Percentiles rank a stretch among this genome's conserved stretches.
phyloP scores from a whole-genome alignment of 2,888 invertebrate species.

The Sympetrum striolatum region DNA sequence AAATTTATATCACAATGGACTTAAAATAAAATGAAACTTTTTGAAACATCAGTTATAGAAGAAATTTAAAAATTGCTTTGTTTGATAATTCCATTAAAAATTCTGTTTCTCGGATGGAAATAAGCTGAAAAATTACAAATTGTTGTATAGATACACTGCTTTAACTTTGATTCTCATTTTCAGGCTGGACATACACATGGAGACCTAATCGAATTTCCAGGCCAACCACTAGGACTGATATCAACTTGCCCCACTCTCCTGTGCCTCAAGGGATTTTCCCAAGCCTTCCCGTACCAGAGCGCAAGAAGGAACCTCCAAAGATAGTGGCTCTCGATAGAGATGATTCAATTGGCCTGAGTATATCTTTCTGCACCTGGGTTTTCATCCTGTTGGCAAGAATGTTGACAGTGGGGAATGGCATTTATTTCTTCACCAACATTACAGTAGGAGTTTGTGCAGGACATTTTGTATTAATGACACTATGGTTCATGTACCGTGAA shows the following conservation, averaged over 20 bases:
- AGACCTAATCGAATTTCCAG: conserved; percentile 46
- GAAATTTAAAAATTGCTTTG: no score
- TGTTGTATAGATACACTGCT: no score
- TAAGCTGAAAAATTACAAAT: background rate
- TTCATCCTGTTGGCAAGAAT: conserved; percentile 75
- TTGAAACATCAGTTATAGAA: no score
- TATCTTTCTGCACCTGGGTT: conserved; percentile 80
- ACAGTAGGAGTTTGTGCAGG: conserved; percentile 61
- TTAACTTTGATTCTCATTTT: background rate
- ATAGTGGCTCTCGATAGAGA: conserved; percentile 76
- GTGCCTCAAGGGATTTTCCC: conserved; percentile 48
- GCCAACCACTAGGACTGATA: background rate
- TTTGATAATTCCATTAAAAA: no score
- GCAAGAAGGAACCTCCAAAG: conserved; percentile 57
- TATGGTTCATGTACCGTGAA: conserved; percentile 8
- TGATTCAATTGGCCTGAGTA: conserved; percentile 71
- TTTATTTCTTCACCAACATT: conserved; percentile 67
- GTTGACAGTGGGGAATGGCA: conserved; percentile 73
- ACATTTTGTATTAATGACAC: conserved; percentile 72
- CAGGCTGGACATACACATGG: conserved; percentile 44
- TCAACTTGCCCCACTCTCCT: conserved; percentile 45
- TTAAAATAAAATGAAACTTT: no score
- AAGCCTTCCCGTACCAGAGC: conserved; percentile 53
- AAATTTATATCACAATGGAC: no score
- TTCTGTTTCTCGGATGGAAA: no score